These are phyloP conservation scores for Mya arenaria DNA, from an alignment of 1,140 invertebrate genomes.

Conservation along the genomic window DNA sequence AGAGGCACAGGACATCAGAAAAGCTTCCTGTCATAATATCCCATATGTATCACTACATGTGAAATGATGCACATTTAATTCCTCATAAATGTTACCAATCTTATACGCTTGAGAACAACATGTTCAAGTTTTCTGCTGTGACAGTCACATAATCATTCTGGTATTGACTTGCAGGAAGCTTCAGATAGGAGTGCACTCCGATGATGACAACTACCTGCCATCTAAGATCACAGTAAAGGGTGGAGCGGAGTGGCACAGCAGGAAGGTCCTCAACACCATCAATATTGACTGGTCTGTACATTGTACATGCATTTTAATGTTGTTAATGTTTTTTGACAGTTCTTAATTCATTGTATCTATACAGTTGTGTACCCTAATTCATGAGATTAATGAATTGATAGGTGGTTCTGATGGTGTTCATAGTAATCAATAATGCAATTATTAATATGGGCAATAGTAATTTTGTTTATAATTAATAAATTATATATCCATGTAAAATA, in stretches of 20 bases:
- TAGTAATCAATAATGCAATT: too few relatives aligned
- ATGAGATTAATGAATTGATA: too few relatives aligned
- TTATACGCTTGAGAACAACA: background rate
- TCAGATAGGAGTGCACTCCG: slow-evolving; percentile 70
- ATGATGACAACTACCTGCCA: slow-evolving; percentile 80
- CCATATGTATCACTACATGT: background rate
- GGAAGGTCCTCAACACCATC: slow-evolving; percentile 73
- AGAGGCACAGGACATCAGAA: too few relatives aligned
- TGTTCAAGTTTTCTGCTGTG: background rate
- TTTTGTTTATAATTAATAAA: too few relatives aligned
- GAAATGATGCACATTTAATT: background rate
- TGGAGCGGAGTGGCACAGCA: slow-evolving; percentile 72
- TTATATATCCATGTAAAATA: too few relatives aligned
- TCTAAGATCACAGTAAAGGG: slow-evolving; percentile 73
- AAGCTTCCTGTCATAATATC: background rate
- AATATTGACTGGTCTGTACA: slow-evolving; percentile 73
- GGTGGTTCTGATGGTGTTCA: too few relatives aligned
- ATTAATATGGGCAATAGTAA: too few relatives aligned
- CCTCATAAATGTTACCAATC: too few relatives aligned
- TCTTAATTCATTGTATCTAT: too few relatives aligned
- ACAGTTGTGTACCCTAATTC: too few relatives aligned
- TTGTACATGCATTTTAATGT: background rate
- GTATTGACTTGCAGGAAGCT: slow-evolving; percentile 67
- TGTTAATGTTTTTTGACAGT: too few relatives aligned
- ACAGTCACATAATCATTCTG: background rate